phyloP scores from a whole-genome alignment of 2,797 vertebrate genomes.

The Zalophus californianus region DNA sequence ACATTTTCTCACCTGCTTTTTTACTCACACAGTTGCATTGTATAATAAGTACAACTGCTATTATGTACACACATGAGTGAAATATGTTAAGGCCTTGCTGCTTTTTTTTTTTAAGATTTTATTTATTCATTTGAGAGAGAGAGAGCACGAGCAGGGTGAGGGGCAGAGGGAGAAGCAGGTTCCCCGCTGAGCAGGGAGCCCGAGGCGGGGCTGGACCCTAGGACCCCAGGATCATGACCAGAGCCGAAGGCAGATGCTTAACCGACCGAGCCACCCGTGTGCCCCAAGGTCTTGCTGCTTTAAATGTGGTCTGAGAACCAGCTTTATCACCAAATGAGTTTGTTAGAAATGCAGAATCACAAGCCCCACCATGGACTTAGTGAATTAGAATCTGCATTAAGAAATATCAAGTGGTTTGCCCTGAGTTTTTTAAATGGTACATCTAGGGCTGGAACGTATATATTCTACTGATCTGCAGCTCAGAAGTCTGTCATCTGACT shows the following conservation, averaged over 20 bases:
- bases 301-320: neutral
- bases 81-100: neutral
- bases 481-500: neutral
- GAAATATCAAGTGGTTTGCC: neutral
- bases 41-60: neutral
- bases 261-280: neutral
- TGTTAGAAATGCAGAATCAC: neutral
- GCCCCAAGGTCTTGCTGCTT: neutral
- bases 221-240: neutral
- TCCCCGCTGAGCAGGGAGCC: too few species aligned
- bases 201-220: too few species aligned
- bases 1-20: constrained; percentile 7
- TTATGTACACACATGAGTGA: neutral
- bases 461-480: neutral
- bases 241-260: neutral
- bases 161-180: too few species aligned
- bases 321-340: neutral
- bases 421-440: neutral
- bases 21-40: neutral
- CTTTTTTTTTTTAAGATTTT: too few species aligned
- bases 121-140: too few species aligned
- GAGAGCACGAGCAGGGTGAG: neutral
- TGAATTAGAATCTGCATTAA: neutral
- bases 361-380: neutral
- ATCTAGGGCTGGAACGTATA: neutral